Conservation (phyloP, 2,797 vertebrate genomes). For the Carapus acus region DNA sequence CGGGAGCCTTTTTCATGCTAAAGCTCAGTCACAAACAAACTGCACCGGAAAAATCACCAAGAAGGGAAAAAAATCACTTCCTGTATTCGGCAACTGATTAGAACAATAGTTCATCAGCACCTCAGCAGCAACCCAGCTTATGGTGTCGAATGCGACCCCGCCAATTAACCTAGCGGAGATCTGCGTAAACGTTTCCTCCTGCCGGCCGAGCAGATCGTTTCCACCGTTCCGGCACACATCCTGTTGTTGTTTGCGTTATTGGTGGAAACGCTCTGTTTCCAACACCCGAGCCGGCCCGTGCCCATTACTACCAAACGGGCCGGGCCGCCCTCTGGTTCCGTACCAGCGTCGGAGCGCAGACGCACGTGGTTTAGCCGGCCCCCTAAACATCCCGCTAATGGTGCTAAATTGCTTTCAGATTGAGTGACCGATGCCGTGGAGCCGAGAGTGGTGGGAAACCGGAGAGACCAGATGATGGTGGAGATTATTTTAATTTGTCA, state of each 20-base stretch:
- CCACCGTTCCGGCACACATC: conserved; percentile 48
- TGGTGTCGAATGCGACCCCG: conserved; percentile 45
- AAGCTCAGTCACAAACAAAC: too few species aligned
- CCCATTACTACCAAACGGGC: conserved; percentile 59
- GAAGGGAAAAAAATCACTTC: too few species aligned
- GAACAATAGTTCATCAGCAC: conserved; percentile 48
- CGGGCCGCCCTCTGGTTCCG: conserved; percentile 47
- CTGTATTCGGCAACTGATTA: neutral
- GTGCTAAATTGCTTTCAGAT: conserved; percentile 67
- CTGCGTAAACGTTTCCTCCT: conserved; percentile 58
- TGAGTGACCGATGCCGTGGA: conserved; percentile 43
- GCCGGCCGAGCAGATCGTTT: conserved; percentile 32
- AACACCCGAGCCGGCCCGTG: conserved; percentile 32
- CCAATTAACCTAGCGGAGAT: conserved; percentile 59
- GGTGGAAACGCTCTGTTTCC: conserved; percentile 51
- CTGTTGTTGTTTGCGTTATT: conserved; percentile 57
- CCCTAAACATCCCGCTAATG: conserved; percentile 53
- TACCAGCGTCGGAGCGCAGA: conserved; percentile 37
- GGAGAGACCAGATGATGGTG: conserved; percentile 38
- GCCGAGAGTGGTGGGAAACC: conserved; percentile 49
- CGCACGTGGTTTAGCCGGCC: conserved; percentile 45
- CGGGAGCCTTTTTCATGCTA: too few species aligned
- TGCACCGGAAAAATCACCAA: too few species aligned
- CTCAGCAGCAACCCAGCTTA: conserved; percentile 54
- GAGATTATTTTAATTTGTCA: conserved; percentile 32